A percentile compares a stretch with the other conserved stretches of the same genome.
These are phyloP conservation scores for Anoura caudifer DNA, from an alignment of 2,113 vertebrate genomes.

Conservation along the genomic window DNA sequence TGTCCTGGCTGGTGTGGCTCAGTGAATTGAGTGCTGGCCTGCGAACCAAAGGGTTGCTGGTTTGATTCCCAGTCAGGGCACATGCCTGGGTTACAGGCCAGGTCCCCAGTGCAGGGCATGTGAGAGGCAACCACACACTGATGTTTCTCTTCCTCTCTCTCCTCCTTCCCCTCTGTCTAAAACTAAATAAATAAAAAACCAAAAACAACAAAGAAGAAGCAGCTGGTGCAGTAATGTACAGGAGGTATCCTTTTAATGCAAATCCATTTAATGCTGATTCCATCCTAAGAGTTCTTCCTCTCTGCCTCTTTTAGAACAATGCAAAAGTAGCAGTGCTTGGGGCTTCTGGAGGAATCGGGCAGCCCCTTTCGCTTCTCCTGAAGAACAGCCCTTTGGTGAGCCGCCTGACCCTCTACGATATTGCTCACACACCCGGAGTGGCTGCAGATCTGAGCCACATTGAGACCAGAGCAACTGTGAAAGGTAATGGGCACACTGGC, in stretches of 20 bases:
- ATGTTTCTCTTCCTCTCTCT: no score
- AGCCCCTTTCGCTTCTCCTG: constrained; percentile 95
- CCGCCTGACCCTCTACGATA: constrained; percentile 92
- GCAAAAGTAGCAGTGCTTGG: constrained; percentile 95
- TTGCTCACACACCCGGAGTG: constrained; percentile 95
- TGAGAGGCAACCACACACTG: no score
- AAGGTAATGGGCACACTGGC: constrained; percentile 76
- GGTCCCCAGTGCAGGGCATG: no score
- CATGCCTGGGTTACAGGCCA: no score
- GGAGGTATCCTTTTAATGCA: neutral
- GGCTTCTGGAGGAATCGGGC: constrained; percentile 96
- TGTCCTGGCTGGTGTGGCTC: no score
- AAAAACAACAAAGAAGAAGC: no score
- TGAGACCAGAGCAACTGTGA: constrained; percentile 92
- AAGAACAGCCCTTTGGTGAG: constrained; percentile 98
- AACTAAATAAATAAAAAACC: no score
- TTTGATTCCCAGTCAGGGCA: no score
- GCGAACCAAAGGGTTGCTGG: no score
- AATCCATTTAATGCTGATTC: neutral
- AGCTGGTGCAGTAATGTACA: accelerated
- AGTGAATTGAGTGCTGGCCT: no score
- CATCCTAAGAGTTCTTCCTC: neutral
- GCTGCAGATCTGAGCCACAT: constrained; percentile 98
- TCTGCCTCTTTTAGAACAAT: constrained; percentile 80
- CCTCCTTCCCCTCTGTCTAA: no score